phyloP scores from a whole-genome alignment of 1,140 invertebrate species.

The Psix sp. region DNA sequence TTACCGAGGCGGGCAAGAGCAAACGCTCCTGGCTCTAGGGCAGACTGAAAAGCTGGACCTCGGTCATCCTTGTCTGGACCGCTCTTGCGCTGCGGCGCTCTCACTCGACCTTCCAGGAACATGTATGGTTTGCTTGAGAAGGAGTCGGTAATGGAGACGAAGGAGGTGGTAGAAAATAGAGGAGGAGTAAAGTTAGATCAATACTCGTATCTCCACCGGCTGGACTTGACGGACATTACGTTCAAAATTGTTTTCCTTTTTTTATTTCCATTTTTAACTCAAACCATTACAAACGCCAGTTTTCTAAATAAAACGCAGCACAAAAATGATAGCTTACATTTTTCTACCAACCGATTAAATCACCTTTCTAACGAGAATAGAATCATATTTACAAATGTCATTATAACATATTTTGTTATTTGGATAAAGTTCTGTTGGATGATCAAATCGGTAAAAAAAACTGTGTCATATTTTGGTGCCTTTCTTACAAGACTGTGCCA shows the following conservation, averaged over 20 bases:
- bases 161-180: slow-evolving; percentile 64
- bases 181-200: slow-evolving; percentile 75
- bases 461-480: too few species aligned
- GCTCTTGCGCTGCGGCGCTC: slow-evolving; percentile 33
- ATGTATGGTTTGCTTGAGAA: slow-evolving; percentile 68
- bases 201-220: slow-evolving; percentile 76
- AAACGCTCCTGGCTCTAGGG: slow-evolving; percentile 68
- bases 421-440: too few species aligned
- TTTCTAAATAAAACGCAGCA: background rate
- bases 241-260: slow-evolving; percentile 57
- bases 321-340: too few species aligned
- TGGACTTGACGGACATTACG: slow-evolving; percentile 77
- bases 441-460: too few species aligned
- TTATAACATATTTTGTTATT: too few species aligned
- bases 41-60: slow-evolving; percentile 69
- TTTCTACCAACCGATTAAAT: too few species aligned
- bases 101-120: slow-evolving; percentile 66
- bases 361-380: too few species aligned
- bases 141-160: slow-evolving; percentile 67
- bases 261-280: slow-evolving; percentile 17
- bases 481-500: too few species aligned
- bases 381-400: too few species aligned
- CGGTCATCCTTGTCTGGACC: slow-evolving; percentile 61
- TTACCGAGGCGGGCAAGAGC: slow-evolving; percentile 64
- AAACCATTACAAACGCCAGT: background rate